Evolutionary conservation across 1,140 invertebrate species (phyloP), one percentile per base, ranked within the genome.

Genomic region (Ostrea denselamellosa): DNA sequence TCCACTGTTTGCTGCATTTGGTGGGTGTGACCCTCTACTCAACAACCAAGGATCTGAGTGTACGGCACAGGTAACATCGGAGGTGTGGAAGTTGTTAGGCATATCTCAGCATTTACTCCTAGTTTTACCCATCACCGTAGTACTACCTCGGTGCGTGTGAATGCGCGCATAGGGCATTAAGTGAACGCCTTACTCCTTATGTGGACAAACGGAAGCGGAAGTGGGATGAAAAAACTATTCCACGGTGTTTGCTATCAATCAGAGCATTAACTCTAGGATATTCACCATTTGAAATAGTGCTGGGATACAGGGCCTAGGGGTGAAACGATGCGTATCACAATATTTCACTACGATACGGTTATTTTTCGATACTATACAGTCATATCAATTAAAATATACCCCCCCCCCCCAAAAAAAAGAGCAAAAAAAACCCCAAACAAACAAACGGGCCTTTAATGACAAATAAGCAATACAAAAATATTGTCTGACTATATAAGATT

Each of bases 101-200:
- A 82, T 82, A 34, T 44, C 22, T 19, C 65, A 88, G 51, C 54
- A 90, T 81, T 84, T 65, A 86, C 87, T 25, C 89, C 87, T 8
- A 86, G 84, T 54, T 85, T 82, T 56, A 19, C 81, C 9, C 85
- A 90, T 19, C 85, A 90, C 68, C 88, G 89, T n/a, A n/a, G n/a
- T n/a, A n/a, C n/a, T n/a, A n/a, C 52, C 54, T 88, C 22, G 89
- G 89, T 28, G 87, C 89, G 9, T 88, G 87, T 88, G 85, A 88
- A 22, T 44, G 89, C n/a, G 65, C 54, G 44, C 87, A 88, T 82
- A 62, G 22, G 65, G 84, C 87, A 22, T 34, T 90, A 10, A 28
- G 58, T 19, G 84, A 85, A 81, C 51, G 56, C 0, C 9, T 88
- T 17, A 90, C 87, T 25, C 68, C 86, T 4, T 86, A 71, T 58